phyloP scores from a whole-genome alignment of 1,140 invertebrate species.

The Tetramorium parvispinum region DNA sequence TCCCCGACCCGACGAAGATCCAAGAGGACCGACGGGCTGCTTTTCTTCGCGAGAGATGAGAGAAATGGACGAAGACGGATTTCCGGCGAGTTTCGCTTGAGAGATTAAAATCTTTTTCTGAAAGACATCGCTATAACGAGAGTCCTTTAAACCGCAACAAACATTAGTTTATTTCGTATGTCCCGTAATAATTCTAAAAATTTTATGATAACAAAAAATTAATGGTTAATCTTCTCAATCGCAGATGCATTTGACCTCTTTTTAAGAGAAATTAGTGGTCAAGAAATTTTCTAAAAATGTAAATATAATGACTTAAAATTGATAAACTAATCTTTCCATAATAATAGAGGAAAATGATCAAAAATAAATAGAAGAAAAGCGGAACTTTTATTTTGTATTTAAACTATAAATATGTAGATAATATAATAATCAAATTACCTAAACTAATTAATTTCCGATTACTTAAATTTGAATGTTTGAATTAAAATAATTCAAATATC shows the following conservation, averaged over 20 bases:
- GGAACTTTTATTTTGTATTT: neutral
- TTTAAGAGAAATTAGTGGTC: neutral
- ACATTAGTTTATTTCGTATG: neutral
- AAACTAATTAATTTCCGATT: neutral
- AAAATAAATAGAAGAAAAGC: neutral
- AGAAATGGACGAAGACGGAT: slow-evolving; percentile 56
- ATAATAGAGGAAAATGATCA: neutral
- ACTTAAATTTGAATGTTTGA: neutral
- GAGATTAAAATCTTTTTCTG: slow-evolving; percentile 46
- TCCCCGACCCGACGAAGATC: slow-evolving; percentile 3
- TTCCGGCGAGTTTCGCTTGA: slow-evolving; percentile 35
- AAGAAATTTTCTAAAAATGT: neutral
- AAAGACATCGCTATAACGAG: neutral
- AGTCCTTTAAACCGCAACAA: slow-evolving; percentile 16
- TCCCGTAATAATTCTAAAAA: neutral
- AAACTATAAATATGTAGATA: neutral
- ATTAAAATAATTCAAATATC: neutral
- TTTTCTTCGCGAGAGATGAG: slow-evolving; percentile 37
- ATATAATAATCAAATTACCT: neutral
- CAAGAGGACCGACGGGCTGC: slow-evolving; percentile 36
- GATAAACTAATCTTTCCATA: neutral
- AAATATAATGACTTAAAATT: neutral
- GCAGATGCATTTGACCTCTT: neutral
- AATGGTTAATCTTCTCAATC: neutral
- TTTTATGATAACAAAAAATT: neutral